phyloP scores from a whole-genome alignment of 2,888 invertebrate genomes.

The Dendrolimus pini region DNA sequence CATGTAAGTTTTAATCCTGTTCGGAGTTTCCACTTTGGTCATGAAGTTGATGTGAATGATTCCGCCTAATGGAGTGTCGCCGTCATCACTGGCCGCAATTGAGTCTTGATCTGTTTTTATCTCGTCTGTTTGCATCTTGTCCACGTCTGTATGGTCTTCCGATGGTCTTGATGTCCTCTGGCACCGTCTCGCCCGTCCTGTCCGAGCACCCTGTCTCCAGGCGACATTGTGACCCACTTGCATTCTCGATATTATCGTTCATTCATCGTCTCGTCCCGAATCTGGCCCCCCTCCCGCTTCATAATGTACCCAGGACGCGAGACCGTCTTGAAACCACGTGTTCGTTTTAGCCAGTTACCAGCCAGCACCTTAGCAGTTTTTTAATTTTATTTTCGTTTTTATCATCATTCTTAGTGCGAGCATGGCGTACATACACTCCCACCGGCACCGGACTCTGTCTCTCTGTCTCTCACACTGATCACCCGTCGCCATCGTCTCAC shows the following conservation, averaged over 20 bases:
- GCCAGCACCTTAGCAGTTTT: conserved; percentile 37
- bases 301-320: conserved; percentile 28
- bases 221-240: conserved; percentile 7
- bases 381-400: conserved; percentile 15
- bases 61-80: conserved; percentile 36
- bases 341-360: conserved; percentile 26
- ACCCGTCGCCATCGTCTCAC: conserved; percentile 15
- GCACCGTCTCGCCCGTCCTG: conserved; percentile 34
- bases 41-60: background rate
- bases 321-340: conserved; percentile 26
- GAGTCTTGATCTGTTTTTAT: conserved; percentile 39
- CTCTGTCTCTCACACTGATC: conserved; percentile 7
- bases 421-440: conserved; percentile 27
- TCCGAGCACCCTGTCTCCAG: conserved; percentile 25
- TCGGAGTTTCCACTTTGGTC: background rate
- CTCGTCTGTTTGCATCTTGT: conserved; percentile 54
- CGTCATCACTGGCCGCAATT: conserved; percentile 40
- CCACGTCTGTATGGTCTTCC: conserved; percentile 34
- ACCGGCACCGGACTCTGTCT: conserved; percentile 12
- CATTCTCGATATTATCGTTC: conserved; percentile 11
- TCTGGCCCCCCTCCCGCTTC: conserved; percentile 32
- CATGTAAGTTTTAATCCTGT: conserved; percentile 2
- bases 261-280: conserved; percentile 21
- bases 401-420: conserved; percentile 20
- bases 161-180: conserved; percentile 10